Evolutionary conservation across 2,888 invertebrate genomes (phyloP), one percentile per base, ranked within the genome.

Genomic region (Apodemia duryi): DNA sequence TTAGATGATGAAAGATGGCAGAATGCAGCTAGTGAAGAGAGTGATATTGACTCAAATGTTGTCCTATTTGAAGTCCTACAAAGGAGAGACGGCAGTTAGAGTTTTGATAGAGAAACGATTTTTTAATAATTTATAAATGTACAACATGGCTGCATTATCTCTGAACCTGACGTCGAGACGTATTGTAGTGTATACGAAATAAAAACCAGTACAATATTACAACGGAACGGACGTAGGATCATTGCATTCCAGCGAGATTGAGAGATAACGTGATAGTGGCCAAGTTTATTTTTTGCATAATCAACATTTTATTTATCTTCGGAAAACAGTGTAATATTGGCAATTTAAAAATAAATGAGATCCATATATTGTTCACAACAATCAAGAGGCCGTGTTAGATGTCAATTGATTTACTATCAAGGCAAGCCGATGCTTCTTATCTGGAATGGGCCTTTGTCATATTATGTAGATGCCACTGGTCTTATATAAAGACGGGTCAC

Each of bases 61-160:
- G 91, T 94, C 1, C 81, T 94, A 6, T 93, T 91, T 66, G 93
- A 94, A 74, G 92, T 94, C 0, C 71, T 93, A 13, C 93, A 93
- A 70, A 77, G 93, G 64, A 77, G 94, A 65, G 93, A 93, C 71
- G 81, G 72, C 13, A 70, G 69, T 60, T 72, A 69, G 49, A 65
- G 2, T 65, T 11, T 57, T 49, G 11, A n/a, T 57, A 6, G 38
- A 1, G 7, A 38, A 38, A 38, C 38, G 38, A 1, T 7, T 38
- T 38, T 38, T 38, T 7, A 38, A 21, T n/a, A 51, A 7, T 51
- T 51, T 1, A 7, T 52, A 52, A n/a, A 52, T 52, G 52, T 52
- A 52, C 38, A 7, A 7, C 7, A 38, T 7, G 38, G 7, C 7
- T 38, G 7, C 7, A 38, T 6, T 38, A 7, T 38, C 6, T 38